These are phyloP conservation scores for Euthynnus affinis DNA, from an alignment of 2,797 vertebrate species.

Conservation along the genomic window DNA sequence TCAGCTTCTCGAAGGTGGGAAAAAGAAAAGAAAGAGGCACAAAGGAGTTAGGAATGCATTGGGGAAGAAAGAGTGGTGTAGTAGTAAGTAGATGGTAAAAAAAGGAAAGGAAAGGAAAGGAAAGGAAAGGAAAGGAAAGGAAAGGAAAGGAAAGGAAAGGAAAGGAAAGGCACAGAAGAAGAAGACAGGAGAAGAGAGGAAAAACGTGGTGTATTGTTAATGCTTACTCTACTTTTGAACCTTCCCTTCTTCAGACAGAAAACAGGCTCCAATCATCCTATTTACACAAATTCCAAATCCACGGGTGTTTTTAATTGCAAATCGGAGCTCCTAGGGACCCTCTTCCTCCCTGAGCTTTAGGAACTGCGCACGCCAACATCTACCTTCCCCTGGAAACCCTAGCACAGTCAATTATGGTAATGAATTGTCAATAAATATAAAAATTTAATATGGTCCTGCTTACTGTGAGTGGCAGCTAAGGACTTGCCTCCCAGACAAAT, in stretches of 20 bases:
- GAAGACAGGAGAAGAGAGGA: background rate
- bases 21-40: slow-evolving; percentile 53
- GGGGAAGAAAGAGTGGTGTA: slow-evolving; percentile 14
- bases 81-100: slow-evolving; percentile 8
- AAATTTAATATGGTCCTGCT: slow-evolving; percentile 97
- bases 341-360: slow-evolving; percentile 88
- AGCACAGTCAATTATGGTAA: slow-evolving; percentile 99
- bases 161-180: background rate
- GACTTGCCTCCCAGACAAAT: slow-evolving; percentile 97
- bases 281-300: slow-evolving; percentile 93
- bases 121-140: background rate
- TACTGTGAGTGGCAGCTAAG: slow-evolving; percentile 96
- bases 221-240: slow-evolving; percentile 82
- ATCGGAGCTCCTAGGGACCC: slow-evolving; percentile 89
- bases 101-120: background rate
- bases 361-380: slow-evolving; percentile 79
- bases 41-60: slow-evolving; percentile 56
- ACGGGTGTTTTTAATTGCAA: slow-evolving; percentile 96
- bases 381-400: slow-evolving; percentile 88
- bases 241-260: slow-evolving; percentile 57
- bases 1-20: slow-evolving; percentile 83
- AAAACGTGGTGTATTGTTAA: slow-evolving; percentile 60
- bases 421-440: slow-evolving; percentile 99
- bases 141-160: background rate
- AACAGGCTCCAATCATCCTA: slow-evolving; percentile 91